These are phyloP conservation scores for Hydriomena furcata DNA, from an alignment of 2,888 invertebrate genomes.

Conservation along the genomic window DNA sequence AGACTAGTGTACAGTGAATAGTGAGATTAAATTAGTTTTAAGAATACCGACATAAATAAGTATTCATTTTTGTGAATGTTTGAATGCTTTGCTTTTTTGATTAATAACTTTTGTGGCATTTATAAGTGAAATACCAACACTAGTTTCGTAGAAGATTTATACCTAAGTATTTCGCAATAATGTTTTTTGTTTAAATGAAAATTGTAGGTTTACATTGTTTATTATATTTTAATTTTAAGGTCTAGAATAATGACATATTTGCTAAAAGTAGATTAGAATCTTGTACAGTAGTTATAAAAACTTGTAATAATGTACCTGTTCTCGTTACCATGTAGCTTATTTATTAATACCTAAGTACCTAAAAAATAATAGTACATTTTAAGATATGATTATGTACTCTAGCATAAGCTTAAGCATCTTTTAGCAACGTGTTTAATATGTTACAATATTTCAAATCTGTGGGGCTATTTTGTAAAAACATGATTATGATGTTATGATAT, in stretches of 20 bases:
- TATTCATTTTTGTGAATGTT: slow-evolving; percentile 3
- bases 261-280: not conserved
- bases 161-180: too few species aligned
- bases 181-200: too few species aligned
- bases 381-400: not conserved
- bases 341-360: slow-evolving; percentile 34
- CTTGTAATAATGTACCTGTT: slow-evolving; percentile 40
- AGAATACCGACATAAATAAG: slow-evolving; percentile 5
- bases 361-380: too few species aligned
- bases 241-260: not conserved
- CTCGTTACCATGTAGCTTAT: slow-evolving; percentile 42
- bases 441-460: slow-evolving; percentile 19
- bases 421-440: not conserved
- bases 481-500: too few species aligned
- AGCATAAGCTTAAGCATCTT: not conserved
- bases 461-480: too few species aligned
- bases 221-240: too few species aligned
- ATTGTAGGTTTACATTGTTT: too few species aligned
- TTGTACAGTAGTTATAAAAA: slow-evolving; percentile 20
- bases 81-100: slow-evolving; percentile 2
- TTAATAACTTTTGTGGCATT: slow-evolving; percentile 3
- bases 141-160: too few species aligned
- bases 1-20: slow-evolving; percentile 38
- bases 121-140: slow-evolving; percentile 6
- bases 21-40: slow-evolving; percentile 41